Percentiles rank a stretch among this genome's conserved stretches.
Conservation (phyloP, 2,113 vertebrate genomes). For the Marmota flaviventris region DNA sequence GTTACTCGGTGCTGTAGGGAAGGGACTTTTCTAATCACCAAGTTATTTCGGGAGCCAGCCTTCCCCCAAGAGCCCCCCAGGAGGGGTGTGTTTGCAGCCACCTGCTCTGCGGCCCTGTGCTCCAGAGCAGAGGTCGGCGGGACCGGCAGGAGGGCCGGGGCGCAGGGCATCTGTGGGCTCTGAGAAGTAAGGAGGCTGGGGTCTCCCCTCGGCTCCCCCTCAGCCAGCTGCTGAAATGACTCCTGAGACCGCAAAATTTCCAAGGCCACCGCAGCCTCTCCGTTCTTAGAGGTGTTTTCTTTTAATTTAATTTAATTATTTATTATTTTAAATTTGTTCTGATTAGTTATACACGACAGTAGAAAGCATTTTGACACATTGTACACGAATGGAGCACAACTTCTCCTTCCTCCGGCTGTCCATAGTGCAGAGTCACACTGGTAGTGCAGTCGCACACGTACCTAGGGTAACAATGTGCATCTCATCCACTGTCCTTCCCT, state of each 20-base stretch:
- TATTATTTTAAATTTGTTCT: too few relatives aligned
- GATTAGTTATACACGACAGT: too few relatives aligned
- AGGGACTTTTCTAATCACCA: not conserved
- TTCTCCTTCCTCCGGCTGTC: too few relatives aligned
- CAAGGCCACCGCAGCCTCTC: not conserved
- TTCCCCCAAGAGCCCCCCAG: not conserved
- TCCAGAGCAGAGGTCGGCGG: not conserved
- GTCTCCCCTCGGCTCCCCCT: not conserved
- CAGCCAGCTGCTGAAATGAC: not conserved
- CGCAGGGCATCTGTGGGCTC: not conserved
- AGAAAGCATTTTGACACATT: too few relatives aligned
- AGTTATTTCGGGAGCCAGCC: not conserved
- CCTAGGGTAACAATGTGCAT: too few relatives aligned
- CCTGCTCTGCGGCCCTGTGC: not conserved
- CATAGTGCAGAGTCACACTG: too few relatives aligned
- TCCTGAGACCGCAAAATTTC: not conserved
- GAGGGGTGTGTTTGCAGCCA: not conserved
- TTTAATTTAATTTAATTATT: too few relatives aligned
- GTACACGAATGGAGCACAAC: too few relatives aligned
- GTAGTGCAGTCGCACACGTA: too few relatives aligned
- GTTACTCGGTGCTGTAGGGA: not conserved
- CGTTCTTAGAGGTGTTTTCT: not conserved
- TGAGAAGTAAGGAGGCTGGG: fast-evolving
- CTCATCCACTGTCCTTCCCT: too few relatives aligned
- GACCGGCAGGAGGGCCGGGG: not conserved